phyloP scores from a whole-genome alignment of 1,140 invertebrate species.

The Zaprionus lachaisei region DNA sequence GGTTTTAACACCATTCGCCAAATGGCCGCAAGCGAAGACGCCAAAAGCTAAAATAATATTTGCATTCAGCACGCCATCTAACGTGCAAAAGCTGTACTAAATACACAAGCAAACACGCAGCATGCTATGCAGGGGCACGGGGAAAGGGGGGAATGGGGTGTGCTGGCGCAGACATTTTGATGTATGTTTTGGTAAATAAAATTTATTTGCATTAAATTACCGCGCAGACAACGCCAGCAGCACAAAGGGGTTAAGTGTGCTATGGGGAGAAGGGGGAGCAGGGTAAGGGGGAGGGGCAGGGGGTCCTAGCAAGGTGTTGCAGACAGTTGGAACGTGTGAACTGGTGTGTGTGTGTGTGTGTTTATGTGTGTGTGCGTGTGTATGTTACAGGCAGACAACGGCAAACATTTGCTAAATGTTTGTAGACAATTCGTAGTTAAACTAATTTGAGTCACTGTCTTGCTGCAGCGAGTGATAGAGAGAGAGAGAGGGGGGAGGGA shows the following conservation, averaged over 20 bases:
- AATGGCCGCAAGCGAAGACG: constrained; percentile 55
- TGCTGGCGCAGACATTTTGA: constrained; percentile 79
- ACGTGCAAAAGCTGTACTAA: constrained; percentile 67
- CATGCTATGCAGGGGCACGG: constrained; percentile 21
- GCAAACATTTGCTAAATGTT: constrained; percentile 81
- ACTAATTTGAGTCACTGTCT: constrained; percentile 69
- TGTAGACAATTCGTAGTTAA: constrained; percentile 82
- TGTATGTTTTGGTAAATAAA: constrained; percentile 82
- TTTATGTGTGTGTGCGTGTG: neutral
- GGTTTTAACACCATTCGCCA: constrained; percentile 80
- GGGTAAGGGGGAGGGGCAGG: neutral
- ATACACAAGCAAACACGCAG: constrained; percentile 53
- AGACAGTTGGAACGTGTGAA: constrained; percentile 24
- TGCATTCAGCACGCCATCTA: constrained; percentile 82
- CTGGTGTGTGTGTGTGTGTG: constrained; percentile 1
- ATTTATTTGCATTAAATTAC: constrained; percentile 84
- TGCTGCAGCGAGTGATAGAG: neutral
- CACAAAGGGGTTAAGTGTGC: constrained; percentile 14
- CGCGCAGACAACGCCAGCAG: constrained; percentile 56
- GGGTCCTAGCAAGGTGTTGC: constrained; percentile 40
- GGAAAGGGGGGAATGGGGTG: constrained; percentile 22
- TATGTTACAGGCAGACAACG: constrained; percentile 41
- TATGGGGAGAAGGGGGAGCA: neutral
- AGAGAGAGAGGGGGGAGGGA: neutral
- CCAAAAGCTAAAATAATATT: constrained; percentile 81